A percentile compares a stretch with the other conserved stretches of the same genome.
Conservation (phyloP, 2,797 vertebrate genomes). For the Coregonus sp. region DNA sequence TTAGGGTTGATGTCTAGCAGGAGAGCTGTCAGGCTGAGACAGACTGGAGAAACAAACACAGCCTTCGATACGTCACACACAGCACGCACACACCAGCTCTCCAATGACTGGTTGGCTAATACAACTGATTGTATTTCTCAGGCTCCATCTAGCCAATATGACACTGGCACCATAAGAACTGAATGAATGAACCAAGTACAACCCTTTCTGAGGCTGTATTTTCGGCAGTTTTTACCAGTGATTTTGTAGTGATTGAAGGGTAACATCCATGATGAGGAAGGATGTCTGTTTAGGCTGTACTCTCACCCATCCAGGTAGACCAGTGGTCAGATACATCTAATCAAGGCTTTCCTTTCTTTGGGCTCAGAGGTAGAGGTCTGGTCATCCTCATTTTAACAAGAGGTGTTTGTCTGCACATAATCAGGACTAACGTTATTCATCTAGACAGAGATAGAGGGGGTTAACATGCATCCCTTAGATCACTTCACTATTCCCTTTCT, state of each 20-base stretch:
- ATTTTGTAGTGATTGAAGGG: not conserved
- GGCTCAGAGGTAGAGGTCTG: not conserved
- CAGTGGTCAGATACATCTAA: not conserved
- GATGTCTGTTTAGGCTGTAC: not conserved
- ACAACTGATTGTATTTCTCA: conserved; percentile 18
- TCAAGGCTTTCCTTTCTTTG: not conserved
- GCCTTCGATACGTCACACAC: conserved; percentile 30
- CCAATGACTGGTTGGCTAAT: conserved; percentile 24
- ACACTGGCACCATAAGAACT: conserved; percentile 8
- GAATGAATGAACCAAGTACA: conserved; percentile 1
- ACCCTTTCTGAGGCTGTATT: not conserved
- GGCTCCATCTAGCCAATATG: conserved; percentile 14
- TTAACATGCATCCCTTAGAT: too few species aligned
- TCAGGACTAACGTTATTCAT: not conserved
- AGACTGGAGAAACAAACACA: conserved; percentile 21
- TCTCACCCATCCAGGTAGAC: not conserved
- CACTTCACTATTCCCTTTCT: too few species aligned
- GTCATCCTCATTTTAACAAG: conserved; percentile 1
- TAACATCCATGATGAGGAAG: too few species aligned
- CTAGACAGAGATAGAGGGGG: too few species aligned
- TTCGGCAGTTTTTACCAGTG: not conserved
- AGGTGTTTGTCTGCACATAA: not conserved
- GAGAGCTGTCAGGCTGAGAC: conserved; percentile 32
- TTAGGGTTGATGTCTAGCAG: conserved; percentile 24
- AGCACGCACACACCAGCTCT: not conserved